Conservation (phyloP, 2,113 vertebrate species). For the Zapornia atra region DNA sequence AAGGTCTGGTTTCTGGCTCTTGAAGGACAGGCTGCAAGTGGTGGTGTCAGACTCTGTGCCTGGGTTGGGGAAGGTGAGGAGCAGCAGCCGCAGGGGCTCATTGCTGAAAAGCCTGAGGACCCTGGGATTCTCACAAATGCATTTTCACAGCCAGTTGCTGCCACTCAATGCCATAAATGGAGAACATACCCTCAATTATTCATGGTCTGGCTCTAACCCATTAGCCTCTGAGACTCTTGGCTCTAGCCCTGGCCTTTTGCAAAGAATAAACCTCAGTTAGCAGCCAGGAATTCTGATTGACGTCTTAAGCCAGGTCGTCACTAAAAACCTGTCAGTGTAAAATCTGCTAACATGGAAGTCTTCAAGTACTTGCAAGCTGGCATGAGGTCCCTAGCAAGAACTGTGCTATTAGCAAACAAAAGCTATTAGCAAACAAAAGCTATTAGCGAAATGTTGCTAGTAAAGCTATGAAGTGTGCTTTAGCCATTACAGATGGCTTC, state of each 20-base stretch:
- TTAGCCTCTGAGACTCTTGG: not conserved
- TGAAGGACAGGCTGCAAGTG: not conserved
- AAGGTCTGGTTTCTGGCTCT: not conserved
- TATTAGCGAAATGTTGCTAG: not conserved
- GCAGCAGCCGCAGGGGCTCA: not conserved
- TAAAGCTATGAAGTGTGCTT: not conserved
- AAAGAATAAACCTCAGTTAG: not conserved
- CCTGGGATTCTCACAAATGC: not conserved
- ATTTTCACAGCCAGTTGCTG: not conserved
- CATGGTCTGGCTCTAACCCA: not conserved
- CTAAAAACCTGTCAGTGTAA: not conserved
- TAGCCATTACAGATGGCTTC: not conserved
- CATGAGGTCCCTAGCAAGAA: not conserved
- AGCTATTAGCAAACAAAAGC: not conserved
- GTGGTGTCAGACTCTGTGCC: not conserved
- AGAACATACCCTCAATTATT: slow-evolving; percentile 34
- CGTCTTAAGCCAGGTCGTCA: not conserved
- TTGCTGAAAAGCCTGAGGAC: not conserved
- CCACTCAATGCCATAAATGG: slow-evolving; percentile 4
- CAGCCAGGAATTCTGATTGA: slow-evolving; percentile 4
- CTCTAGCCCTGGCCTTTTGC: not conserved
- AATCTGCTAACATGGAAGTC: not conserved
- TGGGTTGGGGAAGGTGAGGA: not conserved
- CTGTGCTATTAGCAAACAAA: not conserved
- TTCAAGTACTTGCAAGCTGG: not conserved